Percentiles rank a stretch among this genome's conserved stretches.
Conservation (phyloP, 2,113 vertebrate species). For the Pelusios castaneus region DNA sequence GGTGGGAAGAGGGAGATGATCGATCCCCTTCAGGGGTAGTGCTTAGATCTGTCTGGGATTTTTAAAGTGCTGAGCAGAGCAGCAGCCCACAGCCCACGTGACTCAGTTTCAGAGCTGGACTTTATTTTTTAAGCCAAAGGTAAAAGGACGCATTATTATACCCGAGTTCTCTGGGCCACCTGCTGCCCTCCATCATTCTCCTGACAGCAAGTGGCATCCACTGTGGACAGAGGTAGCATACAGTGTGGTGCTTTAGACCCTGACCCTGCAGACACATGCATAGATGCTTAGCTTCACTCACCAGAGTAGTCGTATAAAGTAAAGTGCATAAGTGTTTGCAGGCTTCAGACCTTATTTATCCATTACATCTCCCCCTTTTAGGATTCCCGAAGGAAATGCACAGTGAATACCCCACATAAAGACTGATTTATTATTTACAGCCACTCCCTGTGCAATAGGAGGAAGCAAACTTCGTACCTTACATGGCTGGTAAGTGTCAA, state of each 20-base stretch:
- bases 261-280: accelerated
- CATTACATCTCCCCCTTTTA: not conserved
- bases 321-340: not conserved
- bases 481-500: not conserved
- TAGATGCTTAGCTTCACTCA: accelerated
- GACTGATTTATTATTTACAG: not conserved
- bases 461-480: not conserved
- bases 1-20: slow-evolving; percentile 26
- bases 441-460: not conserved
- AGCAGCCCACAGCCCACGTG: not conserved
- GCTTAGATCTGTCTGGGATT: not conserved
- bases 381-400: accelerated
- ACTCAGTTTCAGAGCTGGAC: not conserved
- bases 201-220: not conserved
- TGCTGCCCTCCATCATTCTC: not conserved
- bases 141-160: not conserved
- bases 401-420: accelerated
- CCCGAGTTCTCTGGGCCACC: not conserved
- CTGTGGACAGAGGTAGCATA: not conserved
- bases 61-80: not conserved
- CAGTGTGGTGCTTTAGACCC: not conserved
- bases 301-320: accelerated
- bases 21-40: not conserved
- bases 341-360: not conserved
- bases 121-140: not conserved